phyloP scores from a whole-genome alignment of 2,113 vertebrate genomes.

The Mobula hypostoma region DNA sequence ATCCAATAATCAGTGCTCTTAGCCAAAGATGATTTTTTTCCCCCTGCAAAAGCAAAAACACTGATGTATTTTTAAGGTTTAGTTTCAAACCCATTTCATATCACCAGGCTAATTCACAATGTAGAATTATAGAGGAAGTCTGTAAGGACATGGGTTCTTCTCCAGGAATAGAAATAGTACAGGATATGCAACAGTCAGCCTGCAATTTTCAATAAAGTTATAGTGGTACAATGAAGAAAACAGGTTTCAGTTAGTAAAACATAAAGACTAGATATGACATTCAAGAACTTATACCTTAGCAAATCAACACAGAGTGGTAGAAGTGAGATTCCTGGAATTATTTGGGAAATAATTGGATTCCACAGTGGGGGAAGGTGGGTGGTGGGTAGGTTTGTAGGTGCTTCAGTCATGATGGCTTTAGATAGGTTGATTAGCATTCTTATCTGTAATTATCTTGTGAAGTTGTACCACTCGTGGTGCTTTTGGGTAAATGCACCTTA shows the following conservation, averaged over 20 bases:
- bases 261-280: background rate
- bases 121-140: background rate
- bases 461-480: background rate
- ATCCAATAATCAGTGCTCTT: too few relatives aligned
- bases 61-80: background rate
- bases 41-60: background rate
- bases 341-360: background rate
- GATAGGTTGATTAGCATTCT: background rate
- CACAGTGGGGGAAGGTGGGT: background rate
- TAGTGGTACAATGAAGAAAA: background rate
- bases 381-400: background rate
- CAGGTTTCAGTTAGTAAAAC: background rate
- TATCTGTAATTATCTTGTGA: slow-evolving; percentile 6
- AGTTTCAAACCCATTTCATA: background rate
- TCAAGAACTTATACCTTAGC: background rate
- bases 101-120: background rate
- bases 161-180: background rate
- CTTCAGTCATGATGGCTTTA: background rate
- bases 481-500: background rate
- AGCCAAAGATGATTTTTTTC: too few relatives aligned
- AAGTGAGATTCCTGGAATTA: background rate
- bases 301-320: background rate
- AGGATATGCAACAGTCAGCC: background rate
- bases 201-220: background rate
- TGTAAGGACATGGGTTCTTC: background rate